Base-by-base conservation (phyloP, 1,140 invertebrate species). In the Macrostomum lignano region DNA sequence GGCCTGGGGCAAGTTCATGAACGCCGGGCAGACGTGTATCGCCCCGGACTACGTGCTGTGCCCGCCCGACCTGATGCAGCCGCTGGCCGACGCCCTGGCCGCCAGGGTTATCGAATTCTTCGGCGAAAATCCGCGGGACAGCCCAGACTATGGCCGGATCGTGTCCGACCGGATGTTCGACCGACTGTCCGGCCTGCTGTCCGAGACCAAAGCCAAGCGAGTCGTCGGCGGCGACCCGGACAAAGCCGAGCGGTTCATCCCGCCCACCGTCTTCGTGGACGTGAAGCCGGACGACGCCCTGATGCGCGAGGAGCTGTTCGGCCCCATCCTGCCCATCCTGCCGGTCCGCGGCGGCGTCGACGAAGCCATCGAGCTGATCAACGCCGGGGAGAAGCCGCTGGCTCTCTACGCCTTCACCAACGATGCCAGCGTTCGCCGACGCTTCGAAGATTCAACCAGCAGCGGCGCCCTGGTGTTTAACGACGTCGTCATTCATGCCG, bases 11-110 rank as follows among this genome's bases (percentile, higher is more conserved):
- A 96, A 96, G 62, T 70, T 69, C 34, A 65, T 75, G 22, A 96
- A 96, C 56, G 62, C 66, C 25, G 91, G 91, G 2, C 88, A 98
- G 60, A 94, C 82, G 0, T 98, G 91, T 52, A 74, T 98, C 37
- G 81, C 84, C 2, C 86, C 88, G 0, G 91, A 98, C 61, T 98
- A 94, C 51, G 45, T 98, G 20, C 59, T 96, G n/a, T 91, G 81
- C 51, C 67, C 69, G 2, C 7, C 24, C 3, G 33, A 25, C 15
- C 33, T 39, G 6, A 31, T 60, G 45, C 48, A 57, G 24, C 35
- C 42, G 15, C 42, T 67, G 38, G 44, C 88, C 9, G 59, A 66
- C 17, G 43, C 44, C 3, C 34, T 62, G 22, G 52, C 47, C 23
- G 44, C 47, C 31, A 51, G 73, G 21, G 43, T 93, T 0, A 63